These are phyloP conservation scores for Candidula unifasciata DNA, from an alignment of 2,888 invertebrate species.

Conservation along the genomic window DNA sequence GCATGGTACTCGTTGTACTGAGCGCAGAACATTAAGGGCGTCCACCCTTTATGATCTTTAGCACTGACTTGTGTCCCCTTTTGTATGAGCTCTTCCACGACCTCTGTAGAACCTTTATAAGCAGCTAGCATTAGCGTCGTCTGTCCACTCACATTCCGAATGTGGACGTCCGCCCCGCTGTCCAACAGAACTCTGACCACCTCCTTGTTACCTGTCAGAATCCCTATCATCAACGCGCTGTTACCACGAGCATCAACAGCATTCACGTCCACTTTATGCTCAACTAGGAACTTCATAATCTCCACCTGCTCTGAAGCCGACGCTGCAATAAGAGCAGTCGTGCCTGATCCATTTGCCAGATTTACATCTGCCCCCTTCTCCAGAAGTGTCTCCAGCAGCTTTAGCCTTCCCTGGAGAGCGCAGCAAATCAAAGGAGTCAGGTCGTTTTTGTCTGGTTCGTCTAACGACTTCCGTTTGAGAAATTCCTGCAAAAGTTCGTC, in stretches of 20 bases:
- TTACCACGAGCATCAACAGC: constrained; percentile 38
- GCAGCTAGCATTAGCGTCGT: constrained; percentile 51
- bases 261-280: constrained; percentile 43
- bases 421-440: constrained; percentile 41
- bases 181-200: constrained; percentile 60
- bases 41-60: constrained; percentile 47
- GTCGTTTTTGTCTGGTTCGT: constrained; percentile 37
- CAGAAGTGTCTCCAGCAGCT: constrained; percentile 45
- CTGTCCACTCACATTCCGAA: constrained; percentile 48
- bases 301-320: constrained; percentile 39
- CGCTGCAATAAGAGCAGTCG: constrained; percentile 41
- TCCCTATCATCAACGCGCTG: constrained; percentile 43
- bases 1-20: constrained; percentile 42
- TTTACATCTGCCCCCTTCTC: constrained; percentile 54
- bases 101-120: constrained; percentile 42
- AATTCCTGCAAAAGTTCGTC: constrained; percentile 30
- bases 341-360: constrained; percentile 34
- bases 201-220: constrained; percentile 56
- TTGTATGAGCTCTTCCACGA: constrained; percentile 33
- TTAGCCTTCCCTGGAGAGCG: constrained; percentile 34
- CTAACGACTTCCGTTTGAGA: constrained; percentile 7
- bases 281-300: constrained; percentile 3
- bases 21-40: constrained; percentile 46
- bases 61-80: constrained; percentile 36
- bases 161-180: constrained; percentile 60